These are phyloP conservation scores for Turritopsis dohrnii DNA, from an alignment of 30 jellyfish, hydroid and myxozoan genomes.

Conservation along the genomic window DNA sequence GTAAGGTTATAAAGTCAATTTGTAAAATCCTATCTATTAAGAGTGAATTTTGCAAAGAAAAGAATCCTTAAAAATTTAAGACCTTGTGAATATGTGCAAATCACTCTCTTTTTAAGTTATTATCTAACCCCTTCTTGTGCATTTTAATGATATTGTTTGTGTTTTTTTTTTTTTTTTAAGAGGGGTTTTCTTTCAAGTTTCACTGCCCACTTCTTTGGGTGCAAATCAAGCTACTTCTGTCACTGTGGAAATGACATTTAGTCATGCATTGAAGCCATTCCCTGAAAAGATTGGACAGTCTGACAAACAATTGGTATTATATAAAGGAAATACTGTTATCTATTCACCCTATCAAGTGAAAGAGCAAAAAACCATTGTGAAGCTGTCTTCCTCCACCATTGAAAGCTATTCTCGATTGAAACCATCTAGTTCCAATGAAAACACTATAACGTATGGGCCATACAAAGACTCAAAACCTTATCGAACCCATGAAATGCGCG, in stretches of 20 bases:
- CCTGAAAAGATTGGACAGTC: slow-evolving; percentile 89
- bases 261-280: slow-evolving; percentile 57
- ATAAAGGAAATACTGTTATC: slow-evolving; percentile 64
- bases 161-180: neutral
- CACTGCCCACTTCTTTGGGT: slow-evolving; percentile 39
- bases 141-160: neutral
- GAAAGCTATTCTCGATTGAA: slow-evolving; percentile 74
- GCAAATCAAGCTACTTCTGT: slow-evolving; percentile 47
- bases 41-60: too few relatives aligned
- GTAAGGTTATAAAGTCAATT: too few relatives aligned
- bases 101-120: too few relatives aligned
- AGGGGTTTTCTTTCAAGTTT: slow-evolving; percentile 34
- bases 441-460: slow-evolving; percentile 81
- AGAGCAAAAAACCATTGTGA: slow-evolving; percentile 81
- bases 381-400: slow-evolving; percentile 63
- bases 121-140: too few relatives aligned
- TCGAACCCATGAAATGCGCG: slow-evolving; percentile 51
- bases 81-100: too few relatives aligned
- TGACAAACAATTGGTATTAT: slow-evolving; percentile 81
- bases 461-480: slow-evolving; percentile 64
- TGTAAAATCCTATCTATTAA: too few relatives aligned
- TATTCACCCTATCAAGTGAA: slow-evolving; percentile 59
- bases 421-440: slow-evolving; percentile 83
- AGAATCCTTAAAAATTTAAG: too few relatives aligned
- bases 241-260: slow-evolving; percentile 46